Base-by-base conservation (phyloP, 2,888 invertebrate genomes). In the Gymnoscelis rufifasciata region DNA sequence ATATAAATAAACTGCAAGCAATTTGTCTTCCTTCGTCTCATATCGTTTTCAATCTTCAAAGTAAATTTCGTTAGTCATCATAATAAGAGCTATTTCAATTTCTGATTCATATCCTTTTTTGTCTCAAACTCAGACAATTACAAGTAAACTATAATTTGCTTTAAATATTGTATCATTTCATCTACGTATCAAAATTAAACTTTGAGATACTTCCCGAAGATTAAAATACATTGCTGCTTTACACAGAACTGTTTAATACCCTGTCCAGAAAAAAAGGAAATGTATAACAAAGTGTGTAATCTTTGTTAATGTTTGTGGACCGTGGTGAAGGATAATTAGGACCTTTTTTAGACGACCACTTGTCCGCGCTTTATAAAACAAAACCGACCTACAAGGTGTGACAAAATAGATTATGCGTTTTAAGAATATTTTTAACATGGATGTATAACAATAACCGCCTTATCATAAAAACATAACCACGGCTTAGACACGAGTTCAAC, bases 311-410 rank as follows among this genome's bases (percentile, higher is more conserved):
- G 33, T 24, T 33, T 38, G 19, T 43, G 31, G 38, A 42, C 42
- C 28, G 27, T 26, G 15, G 42, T 47, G 28, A 37, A 46, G 47
- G 45, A 47, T 42, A 52, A 57, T 54, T 57, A 52, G 52, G 51
- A 27, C 47, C 31, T 14, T 8, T 28, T n/a, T 6, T 30, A 52
- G 36, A 46, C 40, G 11, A 40, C 37, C 37, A 38, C 26, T 51
- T 47, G 29, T 36, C 29, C 11, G 24, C 43, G 37, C 30, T 43
- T 31, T 8, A 38, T 37, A 43, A 43, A 43, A 43, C 38, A 43
- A 38, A 43, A 43, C 24, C 24, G 13, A 15, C 15, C 7, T 35
- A 35, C 35, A 35, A 19, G 35, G 35, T 35, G 35, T 6, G 5
- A 10, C 14, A 23, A 23, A 15, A 15, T 35, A 11, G 2, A 26